phyloP scores from a whole-genome alignment of 2,113 vertebrate genomes.

The Tapirus terrestris region DNA sequence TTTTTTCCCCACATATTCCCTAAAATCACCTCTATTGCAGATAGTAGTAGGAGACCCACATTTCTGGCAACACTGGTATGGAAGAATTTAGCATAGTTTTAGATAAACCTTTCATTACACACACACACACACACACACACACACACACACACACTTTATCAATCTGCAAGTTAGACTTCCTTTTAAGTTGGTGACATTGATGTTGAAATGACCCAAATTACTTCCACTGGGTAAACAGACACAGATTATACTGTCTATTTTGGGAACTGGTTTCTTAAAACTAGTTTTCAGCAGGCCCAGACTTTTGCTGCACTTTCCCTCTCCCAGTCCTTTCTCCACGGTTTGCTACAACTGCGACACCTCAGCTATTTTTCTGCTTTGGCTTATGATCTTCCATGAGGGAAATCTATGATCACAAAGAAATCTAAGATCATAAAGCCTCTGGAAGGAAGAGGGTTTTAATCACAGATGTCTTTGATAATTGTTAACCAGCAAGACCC shows the following conservation, averaged over 20 bases:
- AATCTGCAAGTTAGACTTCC: not conserved
- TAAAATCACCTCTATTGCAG: not conserved
- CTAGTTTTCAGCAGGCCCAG: not conserved
- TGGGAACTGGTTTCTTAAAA: not conserved
- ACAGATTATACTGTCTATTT: not conserved
- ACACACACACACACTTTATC: not conserved
- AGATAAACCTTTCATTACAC: not conserved
- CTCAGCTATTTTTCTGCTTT: not conserved
- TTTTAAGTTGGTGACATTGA: not conserved
- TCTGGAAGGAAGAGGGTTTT: slow-evolving; percentile 34
- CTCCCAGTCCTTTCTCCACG: not conserved
- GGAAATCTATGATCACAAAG: not conserved
- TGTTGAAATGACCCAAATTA: not conserved
- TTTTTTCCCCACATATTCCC: too few species aligned
- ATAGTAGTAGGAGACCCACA: not conserved
- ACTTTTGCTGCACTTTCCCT: not conserved
- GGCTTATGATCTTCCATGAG: not conserved
- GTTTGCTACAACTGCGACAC: not conserved
- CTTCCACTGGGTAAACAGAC: not conserved
- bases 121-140: not conserved
- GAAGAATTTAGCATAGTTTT: not conserved
- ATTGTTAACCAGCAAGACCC: slow-evolving; percentile 37
- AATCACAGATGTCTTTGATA: slow-evolving; percentile 58
- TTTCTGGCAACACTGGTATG: not conserved
- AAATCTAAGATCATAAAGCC: not conserved